These are phyloP conservation scores for Brachyistius frenatus DNA, from an alignment of 2,113 vertebrate genomes.

Conservation along the genomic window DNA sequence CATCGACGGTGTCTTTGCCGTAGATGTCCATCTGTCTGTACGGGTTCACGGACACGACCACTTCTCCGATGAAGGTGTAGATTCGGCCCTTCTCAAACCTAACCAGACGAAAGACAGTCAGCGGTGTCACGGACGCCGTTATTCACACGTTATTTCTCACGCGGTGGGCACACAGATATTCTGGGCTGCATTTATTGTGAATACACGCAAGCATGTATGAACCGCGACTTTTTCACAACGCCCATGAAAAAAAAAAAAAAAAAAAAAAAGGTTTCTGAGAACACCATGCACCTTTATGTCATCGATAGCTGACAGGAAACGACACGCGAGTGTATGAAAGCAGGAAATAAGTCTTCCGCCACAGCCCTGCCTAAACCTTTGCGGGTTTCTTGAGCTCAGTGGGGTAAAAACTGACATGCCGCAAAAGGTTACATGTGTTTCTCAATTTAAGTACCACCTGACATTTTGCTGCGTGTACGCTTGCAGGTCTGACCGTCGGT, in stretches of 20 bases:
- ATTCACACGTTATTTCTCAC: background rate
- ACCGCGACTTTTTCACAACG: background rate
- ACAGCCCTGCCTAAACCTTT: slow-evolving; percentile 28
- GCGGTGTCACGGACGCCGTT: background rate
- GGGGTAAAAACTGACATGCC: background rate
- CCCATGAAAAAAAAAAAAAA: background rate
- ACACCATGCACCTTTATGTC: slow-evolving; percentile 25
- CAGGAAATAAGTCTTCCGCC: slow-evolving; percentile 80
- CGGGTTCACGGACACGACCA: slow-evolving; percentile 94
- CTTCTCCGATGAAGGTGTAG: slow-evolving; percentile 96
- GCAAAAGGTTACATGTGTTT: background rate
- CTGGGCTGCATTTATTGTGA: background rate
- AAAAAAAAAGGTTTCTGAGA: background rate
- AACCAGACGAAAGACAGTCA: slow-evolving; percentile 20
- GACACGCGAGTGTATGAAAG: slow-evolving; percentile 72
- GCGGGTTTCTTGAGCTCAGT: slow-evolving; percentile 9
- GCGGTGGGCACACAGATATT: too few relatives aligned
- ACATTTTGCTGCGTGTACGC: too few relatives aligned
- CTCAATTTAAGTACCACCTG: too few relatives aligned
- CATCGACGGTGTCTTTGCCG: slow-evolving; percentile 83
- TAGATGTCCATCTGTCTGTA: slow-evolving; percentile 90
- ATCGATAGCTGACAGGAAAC: slow-evolving; percentile 74
- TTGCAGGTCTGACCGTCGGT: too few relatives aligned
- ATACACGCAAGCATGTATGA: background rate
- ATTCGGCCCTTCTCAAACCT: slow-evolving; percentile 92